These are phyloP conservation scores for Cataglyphis hispanica DNA, from an alignment of 1,140 invertebrate genomes.

Conservation along the genomic window DNA sequence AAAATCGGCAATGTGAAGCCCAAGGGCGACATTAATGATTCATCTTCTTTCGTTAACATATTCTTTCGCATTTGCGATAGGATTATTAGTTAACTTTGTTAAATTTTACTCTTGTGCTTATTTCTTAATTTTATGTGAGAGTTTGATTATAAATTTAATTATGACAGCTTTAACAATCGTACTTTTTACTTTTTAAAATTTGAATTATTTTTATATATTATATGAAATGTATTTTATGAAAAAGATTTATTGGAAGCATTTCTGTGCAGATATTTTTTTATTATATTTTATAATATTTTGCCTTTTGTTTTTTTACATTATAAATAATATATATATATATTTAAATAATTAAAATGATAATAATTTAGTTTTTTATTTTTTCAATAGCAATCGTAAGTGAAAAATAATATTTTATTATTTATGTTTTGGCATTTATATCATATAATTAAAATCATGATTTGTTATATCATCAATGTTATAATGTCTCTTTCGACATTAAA, in stretches of 20 bases:
- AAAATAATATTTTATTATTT: neutral
- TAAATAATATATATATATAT: neutral
- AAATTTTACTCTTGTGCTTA: neutral
- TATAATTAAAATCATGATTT: neutral
- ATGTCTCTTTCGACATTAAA: neutral
- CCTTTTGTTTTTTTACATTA: neutral
- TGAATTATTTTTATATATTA: neutral
- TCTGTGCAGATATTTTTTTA: neutral
- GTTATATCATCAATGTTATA: neutral
- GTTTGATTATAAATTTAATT: neutral
- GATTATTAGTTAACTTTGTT: slow-evolving; percentile 27
- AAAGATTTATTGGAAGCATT: slow-evolving; percentile 1
- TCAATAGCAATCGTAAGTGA: neutral
- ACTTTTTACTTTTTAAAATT: neutral
- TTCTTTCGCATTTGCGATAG: neutral
- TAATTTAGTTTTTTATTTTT: neutral
- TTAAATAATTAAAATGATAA: slow-evolving; percentile 10
- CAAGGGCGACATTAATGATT: slow-evolving; percentile 39
- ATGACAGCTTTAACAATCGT: neutral
- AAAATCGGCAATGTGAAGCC: neutral
- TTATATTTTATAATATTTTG: neutral
- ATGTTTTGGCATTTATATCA: neutral
- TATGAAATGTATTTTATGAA: neutral
- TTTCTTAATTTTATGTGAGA: neutral
- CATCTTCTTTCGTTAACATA: slow-evolving; percentile 4